Conservation (phyloP, 2,888 invertebrate genomes). For the Pammene fasciana region DNA sequence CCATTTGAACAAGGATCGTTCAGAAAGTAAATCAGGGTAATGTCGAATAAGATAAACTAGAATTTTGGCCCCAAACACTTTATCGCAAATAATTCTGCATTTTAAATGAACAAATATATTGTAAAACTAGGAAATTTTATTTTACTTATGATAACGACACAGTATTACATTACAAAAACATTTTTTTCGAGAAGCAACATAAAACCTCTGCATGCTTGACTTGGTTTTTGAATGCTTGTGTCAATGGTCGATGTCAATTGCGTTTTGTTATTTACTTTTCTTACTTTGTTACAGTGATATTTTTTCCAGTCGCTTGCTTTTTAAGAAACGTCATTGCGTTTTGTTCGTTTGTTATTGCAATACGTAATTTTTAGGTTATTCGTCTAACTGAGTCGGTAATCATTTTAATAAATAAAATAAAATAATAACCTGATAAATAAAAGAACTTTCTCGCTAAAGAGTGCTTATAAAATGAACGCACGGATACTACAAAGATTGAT, state of each 20-base stretch:
- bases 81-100: not conserved
- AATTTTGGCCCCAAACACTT: not conserved
- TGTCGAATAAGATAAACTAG: slow-evolving; percentile 22
- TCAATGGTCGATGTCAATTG: too few species aligned
- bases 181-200: not conserved
- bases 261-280: slow-evolving; percentile 8
- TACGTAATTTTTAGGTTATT: slow-evolving; percentile 25
- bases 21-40: slow-evolving; percentile 15
- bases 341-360: slow-evolving; percentile 19
- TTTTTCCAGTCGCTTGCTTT: not conserved
- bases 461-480: slow-evolving; percentile 57
- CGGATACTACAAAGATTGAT: slow-evolving; percentile 63
- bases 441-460: not conserved
- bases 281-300: not conserved
- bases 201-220: not conserved
- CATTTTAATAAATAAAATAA: slow-evolving; percentile 11
- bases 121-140: not conserved
- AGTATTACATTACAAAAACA: not conserved
- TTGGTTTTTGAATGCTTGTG: slow-evolving; percentile 5
- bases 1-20: slow-evolving; percentile 31
- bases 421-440: slow-evolving; percentile 4
- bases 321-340: slow-evolving; percentile 18
- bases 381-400: too few species aligned
- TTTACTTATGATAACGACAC: not conserved
- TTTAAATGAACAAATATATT: too few species aligned